Evolutionary conservation across 2,113 vertebrate species (phyloP).

Genomic region (Tauraco erythrolophus): DNA sequence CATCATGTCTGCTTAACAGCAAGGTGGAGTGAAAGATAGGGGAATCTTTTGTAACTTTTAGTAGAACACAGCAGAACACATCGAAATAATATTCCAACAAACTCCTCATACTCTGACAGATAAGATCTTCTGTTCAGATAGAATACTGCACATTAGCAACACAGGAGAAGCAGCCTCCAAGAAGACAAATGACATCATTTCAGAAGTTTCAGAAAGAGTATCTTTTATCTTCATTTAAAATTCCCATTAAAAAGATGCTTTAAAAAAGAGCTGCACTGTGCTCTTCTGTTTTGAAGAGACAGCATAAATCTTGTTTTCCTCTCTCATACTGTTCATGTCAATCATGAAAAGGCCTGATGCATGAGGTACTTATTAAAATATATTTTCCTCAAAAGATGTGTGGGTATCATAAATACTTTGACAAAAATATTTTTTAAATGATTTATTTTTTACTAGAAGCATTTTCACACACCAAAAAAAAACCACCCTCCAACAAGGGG

Average conservation of each 20-base stretch:
- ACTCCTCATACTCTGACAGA: not conserved
- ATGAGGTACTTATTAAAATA: conserved; percentile 1
- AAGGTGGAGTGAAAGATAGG: not conserved
- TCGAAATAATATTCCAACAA: conserved; percentile 20
- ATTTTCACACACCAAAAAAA: not conserved
- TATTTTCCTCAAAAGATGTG: not conserved
- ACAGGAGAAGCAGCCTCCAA: not conserved
- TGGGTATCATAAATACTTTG: not conserved
- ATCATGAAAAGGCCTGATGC: not conserved
- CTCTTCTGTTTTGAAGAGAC: conserved; percentile 24
- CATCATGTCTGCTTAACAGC: not conserved
- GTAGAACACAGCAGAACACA: not conserved
- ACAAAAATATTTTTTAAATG: not conserved
- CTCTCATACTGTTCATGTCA: conserved; percentile 1
- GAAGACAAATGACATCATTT: conserved; percentile 30
- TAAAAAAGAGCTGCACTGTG: not conserved
- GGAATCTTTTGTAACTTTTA: conserved; percentile 8
- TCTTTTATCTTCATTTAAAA: conserved; percentile 19
- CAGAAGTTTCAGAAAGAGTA: conserved; percentile 20
- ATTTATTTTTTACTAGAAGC: not conserved
- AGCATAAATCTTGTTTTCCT: conserved; percentile 33
- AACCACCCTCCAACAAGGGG: not conserved
- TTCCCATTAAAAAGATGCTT: conserved; percentile 27
- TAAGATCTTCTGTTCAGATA: not conserved
- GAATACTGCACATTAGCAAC: conserved; percentile 2